These are phyloP conservation scores for Tenthredo scrophulariae DNA, from an alignment of 2,888 invertebrate species.

Conservation along the genomic window DNA sequence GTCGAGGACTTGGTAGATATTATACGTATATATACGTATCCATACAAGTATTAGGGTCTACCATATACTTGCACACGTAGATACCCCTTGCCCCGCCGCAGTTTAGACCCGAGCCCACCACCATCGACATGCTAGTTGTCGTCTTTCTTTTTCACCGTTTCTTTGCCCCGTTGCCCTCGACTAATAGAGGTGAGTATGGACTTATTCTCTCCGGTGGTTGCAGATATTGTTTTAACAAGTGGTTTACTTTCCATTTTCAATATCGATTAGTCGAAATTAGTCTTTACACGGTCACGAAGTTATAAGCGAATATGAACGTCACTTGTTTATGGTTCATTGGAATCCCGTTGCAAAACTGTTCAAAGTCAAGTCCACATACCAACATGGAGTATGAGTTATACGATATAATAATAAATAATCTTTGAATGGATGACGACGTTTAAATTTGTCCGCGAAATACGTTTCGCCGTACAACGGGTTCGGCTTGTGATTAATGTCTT, in stretches of 20 bases:
- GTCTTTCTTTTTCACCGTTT: slow-evolving; percentile 38
- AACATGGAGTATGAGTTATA: neutral
- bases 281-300: neutral
- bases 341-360: neutral
- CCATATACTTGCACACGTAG: slow-evolving; percentile 12
- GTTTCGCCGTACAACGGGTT: slow-evolving; percentile 21
- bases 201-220: slow-evolving; percentile 29
- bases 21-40: neutral
- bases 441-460: slow-evolving; percentile 44
- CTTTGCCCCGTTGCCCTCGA: slow-evolving; percentile 47
- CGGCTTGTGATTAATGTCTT: slow-evolving; percentile 31
- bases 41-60: neutral
- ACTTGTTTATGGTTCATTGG: neutral
- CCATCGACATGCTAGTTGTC: slow-evolving; percentile 34
- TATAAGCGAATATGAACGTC: neutral
- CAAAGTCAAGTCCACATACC: slow-evolving; percentile 21
- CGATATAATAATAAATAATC: slow-evolving; percentile 39
- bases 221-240: slow-evolving; percentile 40
- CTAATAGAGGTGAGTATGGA: slow-evolving; percentile 21
- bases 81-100: slow-evolving; percentile 4
- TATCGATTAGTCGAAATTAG: slow-evolving; percentile 1
- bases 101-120: slow-evolving; percentile 7
- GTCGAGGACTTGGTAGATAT: slow-evolving; percentile 11
- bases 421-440: slow-evolving; percentile 41
- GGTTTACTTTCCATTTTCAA: neutral